phyloP scores from a whole-genome alignment of 2,888 invertebrate genomes.

The Lissocephala sabroskyi region DNA sequence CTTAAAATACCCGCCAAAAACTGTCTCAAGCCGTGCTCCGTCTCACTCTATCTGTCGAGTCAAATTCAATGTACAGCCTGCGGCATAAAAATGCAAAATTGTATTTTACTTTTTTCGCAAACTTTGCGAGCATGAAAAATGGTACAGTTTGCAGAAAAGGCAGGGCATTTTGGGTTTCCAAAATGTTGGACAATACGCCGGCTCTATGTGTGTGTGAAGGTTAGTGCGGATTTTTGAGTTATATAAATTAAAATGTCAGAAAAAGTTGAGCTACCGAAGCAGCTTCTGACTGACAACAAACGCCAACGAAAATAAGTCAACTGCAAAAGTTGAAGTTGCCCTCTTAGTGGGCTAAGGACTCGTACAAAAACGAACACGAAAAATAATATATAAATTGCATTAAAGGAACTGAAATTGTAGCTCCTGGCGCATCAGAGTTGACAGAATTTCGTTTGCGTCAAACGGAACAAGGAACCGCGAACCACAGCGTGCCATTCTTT shows the following conservation, averaged over 20 bases:
- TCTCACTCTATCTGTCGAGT: conserved; percentile 16
- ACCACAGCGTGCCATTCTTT: no score
- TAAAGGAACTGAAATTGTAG: conserved; percentile 21
- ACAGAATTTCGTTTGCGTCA: no score
- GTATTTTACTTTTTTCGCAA: conserved; percentile 40
- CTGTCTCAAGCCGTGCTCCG: background rate
- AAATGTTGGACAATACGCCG: no score
- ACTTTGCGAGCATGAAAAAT: conserved; percentile 10
- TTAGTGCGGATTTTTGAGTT: conserved; percentile 46
- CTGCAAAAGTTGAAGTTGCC: conserved; percentile 33
- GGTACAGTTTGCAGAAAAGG: background rate
- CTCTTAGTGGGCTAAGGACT: conserved; percentile 16
- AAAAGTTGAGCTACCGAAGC: conserved; percentile 47
- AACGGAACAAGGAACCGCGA: no score
- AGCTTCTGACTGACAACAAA: conserved; percentile 43
- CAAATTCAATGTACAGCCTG: conserved; percentile 47
- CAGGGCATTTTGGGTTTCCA: no score
- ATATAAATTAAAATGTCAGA: conserved; percentile 64
- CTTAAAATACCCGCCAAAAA: background rate
- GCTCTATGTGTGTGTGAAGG: background rate
- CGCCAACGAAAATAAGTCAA: conserved; percentile 19
- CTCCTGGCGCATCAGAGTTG: no score
- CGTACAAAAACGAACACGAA: background rate
- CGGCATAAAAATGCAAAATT: conserved; percentile 49
- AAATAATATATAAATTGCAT: conserved; percentile 27